These are phyloP conservation scores for Ceratosolen fusciceps DNA, from an alignment of 1,140 invertebrate species.

Conservation along the genomic window DNA sequence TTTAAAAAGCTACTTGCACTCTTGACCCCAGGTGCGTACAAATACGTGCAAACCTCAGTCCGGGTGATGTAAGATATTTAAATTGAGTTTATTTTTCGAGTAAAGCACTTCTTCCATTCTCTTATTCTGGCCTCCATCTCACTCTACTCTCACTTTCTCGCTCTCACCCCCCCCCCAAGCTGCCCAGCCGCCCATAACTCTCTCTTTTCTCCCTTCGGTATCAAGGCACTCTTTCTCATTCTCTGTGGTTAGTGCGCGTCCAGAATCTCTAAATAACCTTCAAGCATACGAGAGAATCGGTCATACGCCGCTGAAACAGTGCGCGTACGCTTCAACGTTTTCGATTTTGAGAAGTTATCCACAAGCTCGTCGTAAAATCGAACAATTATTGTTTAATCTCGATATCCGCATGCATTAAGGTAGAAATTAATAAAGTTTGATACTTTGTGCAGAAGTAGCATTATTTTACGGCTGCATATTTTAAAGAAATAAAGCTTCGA, in stretches of 20 bases:
- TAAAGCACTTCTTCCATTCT: not conserved
- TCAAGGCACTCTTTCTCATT: not conserved
- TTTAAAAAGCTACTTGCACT: not conserved
- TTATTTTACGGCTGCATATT: not conserved
- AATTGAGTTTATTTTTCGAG: constrained; percentile 34
- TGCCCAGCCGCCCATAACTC: too few species aligned
- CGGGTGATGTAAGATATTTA: constrained; percentile 32
- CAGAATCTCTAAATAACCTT: constrained; percentile 5
- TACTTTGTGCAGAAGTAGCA: too few species aligned
- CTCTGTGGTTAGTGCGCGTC: not conserved
- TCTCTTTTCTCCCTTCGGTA: not conserved
- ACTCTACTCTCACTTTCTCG: not conserved
- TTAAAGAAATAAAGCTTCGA: not conserved
- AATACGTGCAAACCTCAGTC: not conserved
- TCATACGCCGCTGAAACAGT: constrained; percentile 10
- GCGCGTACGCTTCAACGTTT: not conserved
- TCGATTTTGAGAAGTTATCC: constrained; percentile 4
- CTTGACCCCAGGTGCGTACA: not conserved
- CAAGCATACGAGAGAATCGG: not conserved
- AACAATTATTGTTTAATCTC: not conserved
- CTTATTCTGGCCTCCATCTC: too few species aligned
- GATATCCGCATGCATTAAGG: too few species aligned
- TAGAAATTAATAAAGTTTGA: too few species aligned
- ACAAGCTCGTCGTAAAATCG: not conserved
- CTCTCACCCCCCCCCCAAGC: not conserved